Evolutionary conservation across 2,888 invertebrate genomes (phyloP), one percentile per base, ranked within the genome.

Genomic region (Plagodis dolabraria): DNA sequence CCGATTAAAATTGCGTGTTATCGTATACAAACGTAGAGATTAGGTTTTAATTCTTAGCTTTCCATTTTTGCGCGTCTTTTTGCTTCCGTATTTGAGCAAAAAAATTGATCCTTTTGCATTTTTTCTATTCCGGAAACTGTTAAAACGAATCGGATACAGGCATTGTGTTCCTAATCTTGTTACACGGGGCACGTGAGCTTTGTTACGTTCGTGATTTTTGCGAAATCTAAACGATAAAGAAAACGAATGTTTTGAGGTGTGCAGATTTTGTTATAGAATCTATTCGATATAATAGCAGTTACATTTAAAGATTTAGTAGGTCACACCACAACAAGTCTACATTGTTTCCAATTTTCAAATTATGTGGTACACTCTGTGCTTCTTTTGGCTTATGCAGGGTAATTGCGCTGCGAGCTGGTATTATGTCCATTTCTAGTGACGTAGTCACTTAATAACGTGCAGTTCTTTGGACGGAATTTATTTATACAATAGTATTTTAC

Each of bases 161-260:
- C 34, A 81, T 86, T 86, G 80, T 85, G 70, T 71, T 62, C 68
- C 65, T 89, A 88, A 89, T 87, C 88, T 83, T 83, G 80, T 90
- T 86, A 81, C 78, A 69, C 57, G 68, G 77, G 85, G 89, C 91
- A 90, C 92, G 91, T 91, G 92, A 82, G 83, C 83, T 78, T 82
- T 79, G 78, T 84, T 77, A 69, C 60, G 85, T 83, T 82, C 91
- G 91, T 91, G 91, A 82, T 83, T 75, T 83, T 85, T 82, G 83
- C 79, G 70, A 78, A 79, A 79, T 75, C 71, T 76, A 49, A 66
- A 77, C 85, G 89, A 89, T 89, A 83, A 85, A 65, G 68, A 58
- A 72, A 65, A 60, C 22, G 22, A 22, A 22, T 22, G 22, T 22
- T 22, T 2, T 22, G 22, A 22, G 22, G 22, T 22, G 22, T 22